Base-by-base conservation (phyloP, 2,888 invertebrate genomes). In the Athetis lepigone region DNA sequence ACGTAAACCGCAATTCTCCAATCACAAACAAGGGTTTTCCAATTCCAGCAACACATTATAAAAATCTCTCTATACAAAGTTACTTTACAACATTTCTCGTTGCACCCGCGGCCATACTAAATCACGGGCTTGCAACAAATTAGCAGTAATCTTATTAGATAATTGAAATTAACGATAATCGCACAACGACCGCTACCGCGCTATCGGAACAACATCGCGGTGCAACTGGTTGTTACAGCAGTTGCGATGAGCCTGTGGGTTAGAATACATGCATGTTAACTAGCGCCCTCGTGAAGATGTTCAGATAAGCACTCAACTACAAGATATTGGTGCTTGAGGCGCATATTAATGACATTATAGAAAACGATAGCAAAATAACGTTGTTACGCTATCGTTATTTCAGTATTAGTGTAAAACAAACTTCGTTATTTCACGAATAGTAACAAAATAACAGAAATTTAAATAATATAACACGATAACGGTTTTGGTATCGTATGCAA, bases 101-200 rank as follows among this genome's bases (percentile, higher is more conserved):
- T 57, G 27, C 6, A 27, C 18, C 43, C 37, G 42, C 46, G 56
- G 43, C 42, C 36, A 52, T 52, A 51, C 49, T 18, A 62, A 59
- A 60, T 45, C 19, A 16, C 51, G 25, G 18, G 18, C 27, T n/a
- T 47, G 37, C 45, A 64, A 61, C 54, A 69, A 62, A 66, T 77
- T 70, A 77, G 57, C 47, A 39, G 55, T 54, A 56, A 75, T 62
- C 61, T 71, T 72, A 69, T 64, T 68, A 71, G 69, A 73, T 80
- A 80, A 80, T 76, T 81, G 81, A 81, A 76, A 81, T 68, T 50
- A 70, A 68, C 67, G 63, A 70, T 81, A 79, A 79, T 76, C 58
- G 54, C 29, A 63, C 79, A 67, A 78, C 75, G 70, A 60, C 66
- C 33, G 57, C 75, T 69, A 60, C 66, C 33, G 57, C 54, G 54